phyloP scores from a whole-genome alignment of 2,888 invertebrate genomes.

The Bimastos eiseni region DNA sequence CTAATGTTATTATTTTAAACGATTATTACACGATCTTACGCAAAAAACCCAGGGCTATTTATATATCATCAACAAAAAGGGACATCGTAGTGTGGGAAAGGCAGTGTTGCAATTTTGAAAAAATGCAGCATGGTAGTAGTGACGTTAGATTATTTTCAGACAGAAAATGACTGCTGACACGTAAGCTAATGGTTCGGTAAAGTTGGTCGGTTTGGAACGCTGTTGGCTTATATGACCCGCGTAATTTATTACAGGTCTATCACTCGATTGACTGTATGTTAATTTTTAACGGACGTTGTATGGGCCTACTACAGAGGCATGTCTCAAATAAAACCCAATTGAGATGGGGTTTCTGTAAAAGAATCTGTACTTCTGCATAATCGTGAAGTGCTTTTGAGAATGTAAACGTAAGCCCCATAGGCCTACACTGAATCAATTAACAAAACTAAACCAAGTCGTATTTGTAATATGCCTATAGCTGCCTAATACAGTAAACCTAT shows the following conservation, averaged over 20 bases:
- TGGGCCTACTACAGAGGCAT: too few relatives aligned
- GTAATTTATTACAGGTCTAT: neutral
- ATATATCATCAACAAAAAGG: neutral
- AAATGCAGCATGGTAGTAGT: neutral
- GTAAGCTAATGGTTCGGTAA: neutral
- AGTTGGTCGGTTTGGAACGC: neutral
- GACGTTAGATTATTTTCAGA: neutral
- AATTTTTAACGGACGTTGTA: too few relatives aligned
- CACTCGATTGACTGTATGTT: too few relatives aligned
- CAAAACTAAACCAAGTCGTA: too few relatives aligned
- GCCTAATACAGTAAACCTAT: too few relatives aligned
- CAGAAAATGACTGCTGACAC: neutral
- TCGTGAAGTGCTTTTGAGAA: neutral
- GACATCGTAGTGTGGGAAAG: neutral
- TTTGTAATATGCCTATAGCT: too few relatives aligned
- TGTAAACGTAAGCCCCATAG: too few relatives aligned
- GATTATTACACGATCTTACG: neutral
- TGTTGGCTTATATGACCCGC: neutral
- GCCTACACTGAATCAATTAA: too few relatives aligned
- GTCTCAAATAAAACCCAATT: neutral
- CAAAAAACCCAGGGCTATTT: neutral
- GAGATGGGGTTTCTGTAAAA: neutral
- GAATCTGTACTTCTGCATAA: neutral
- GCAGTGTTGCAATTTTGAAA: neutral
- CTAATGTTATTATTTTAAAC: neutral